Percentiles rank a stretch among this genome's conserved stretches.
Conservation (phyloP, 2,113 vertebrate species). For the Osmerus mordax region DNA sequence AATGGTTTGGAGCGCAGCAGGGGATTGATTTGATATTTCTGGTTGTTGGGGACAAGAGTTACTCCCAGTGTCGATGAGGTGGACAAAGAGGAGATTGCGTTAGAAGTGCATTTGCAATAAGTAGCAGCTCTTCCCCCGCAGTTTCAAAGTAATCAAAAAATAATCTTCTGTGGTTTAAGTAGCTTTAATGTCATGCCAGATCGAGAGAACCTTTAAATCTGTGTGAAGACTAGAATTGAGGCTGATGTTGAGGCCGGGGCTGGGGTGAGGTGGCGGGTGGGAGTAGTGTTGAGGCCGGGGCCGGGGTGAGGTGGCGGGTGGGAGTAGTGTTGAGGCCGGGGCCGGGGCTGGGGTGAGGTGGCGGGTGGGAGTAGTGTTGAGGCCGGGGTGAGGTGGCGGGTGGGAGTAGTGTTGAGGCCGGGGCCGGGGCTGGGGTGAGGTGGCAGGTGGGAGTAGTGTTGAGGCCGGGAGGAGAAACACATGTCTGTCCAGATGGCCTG, state of each 20-base stretch:
- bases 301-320: constrained; percentile 19
- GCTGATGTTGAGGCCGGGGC: background rate
- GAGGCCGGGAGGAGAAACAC: too few relatives aligned
- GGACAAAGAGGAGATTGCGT: too few relatives aligned
- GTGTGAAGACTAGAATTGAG: constrained; percentile 18
- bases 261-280: constrained; percentile 20
- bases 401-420: background rate
- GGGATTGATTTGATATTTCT: too few relatives aligned
- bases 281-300: background rate
- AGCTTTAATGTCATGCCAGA: constrained; percentile 24
- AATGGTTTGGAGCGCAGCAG: background rate
- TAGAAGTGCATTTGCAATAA: too few relatives aligned
- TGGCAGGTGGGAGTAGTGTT: constrained; percentile 2
- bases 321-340: background rate
- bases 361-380: background rate
- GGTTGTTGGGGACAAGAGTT: too few relatives aligned
- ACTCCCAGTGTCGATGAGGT: too few relatives aligned
- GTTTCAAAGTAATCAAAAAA: background rate
- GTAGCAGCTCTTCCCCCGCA: too few relatives aligned
- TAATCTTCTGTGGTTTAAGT: background rate
- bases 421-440: constrained; percentile 18
- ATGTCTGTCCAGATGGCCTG: too few relatives aligned
- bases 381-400: constrained; percentile 17
- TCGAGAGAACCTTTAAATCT: constrained; percentile 17
- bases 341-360: constrained; percentile 21